These are phyloP conservation scores for Drosophila pseudoananassae DNA, from an alignment of 1,140 invertebrate species.

Conservation along the genomic window DNA sequence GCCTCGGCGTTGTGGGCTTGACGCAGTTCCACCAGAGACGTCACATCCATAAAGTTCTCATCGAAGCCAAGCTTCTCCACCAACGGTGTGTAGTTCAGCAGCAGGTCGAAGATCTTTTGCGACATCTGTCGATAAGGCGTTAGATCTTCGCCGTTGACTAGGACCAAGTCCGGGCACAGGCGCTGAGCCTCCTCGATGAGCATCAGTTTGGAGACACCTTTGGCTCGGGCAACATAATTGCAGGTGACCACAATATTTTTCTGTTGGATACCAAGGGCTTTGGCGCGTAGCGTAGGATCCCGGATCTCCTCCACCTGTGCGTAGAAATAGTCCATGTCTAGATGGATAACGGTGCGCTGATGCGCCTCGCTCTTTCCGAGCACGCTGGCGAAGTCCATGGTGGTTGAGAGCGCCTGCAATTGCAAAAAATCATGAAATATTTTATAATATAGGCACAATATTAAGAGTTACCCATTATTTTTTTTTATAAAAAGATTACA, in stretches of 20 bases:
- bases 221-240: conserved; percentile 90
- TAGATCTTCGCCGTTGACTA: conserved; percentile 91
- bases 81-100: conserved; percentile 88
- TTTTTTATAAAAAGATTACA: too few relatives aligned
- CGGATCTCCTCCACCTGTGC: conserved; percentile 92
- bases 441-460: too few relatives aligned
- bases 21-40: conserved; percentile 87
- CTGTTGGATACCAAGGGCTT: conserved; percentile 91
- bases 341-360: conserved; percentile 87
- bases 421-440: conserved; percentile 26
- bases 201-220: conserved; percentile 91
- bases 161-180: conserved; percentile 88
- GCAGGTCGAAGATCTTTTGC: conserved; percentile 87
- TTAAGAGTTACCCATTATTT: too few relatives aligned
- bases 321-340: conserved; percentile 93
- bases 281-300: conserved; percentile 87
- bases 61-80: conserved; percentile 92
- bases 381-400: conserved; percentile 75
- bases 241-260: conserved; percentile 92
- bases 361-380: conserved; percentile 76
- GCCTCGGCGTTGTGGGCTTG: conserved; percentile 65
- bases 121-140: conserved; percentile 90
- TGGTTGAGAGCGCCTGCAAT: conserved; percentile 50
- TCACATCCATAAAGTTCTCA: conserved; percentile 92
- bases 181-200: conserved; percentile 88